Evolutionary conservation across 2,113 vertebrate genomes (phyloP).

Genomic region (Uropsilus gracilis): DNA sequence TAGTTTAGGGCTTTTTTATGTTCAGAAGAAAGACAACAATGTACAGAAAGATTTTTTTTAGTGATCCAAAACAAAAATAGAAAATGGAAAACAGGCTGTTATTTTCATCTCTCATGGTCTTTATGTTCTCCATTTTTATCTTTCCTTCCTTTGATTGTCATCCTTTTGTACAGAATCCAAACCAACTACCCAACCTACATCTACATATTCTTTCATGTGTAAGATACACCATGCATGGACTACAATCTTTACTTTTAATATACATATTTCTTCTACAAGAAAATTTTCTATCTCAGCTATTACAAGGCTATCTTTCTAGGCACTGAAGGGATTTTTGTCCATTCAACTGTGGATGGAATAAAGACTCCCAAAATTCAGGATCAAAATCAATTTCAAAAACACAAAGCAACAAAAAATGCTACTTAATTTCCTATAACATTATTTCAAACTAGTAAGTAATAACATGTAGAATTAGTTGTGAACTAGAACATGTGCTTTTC

Average conservation of each 20-base stretch:
- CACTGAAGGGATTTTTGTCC: not conserved
- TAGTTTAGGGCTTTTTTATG: not conserved
- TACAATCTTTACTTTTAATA: not conserved
- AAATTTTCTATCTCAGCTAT: not conserved
- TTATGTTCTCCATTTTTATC: not conserved
- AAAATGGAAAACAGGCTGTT: not conserved
- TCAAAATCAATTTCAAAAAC: constrained; percentile 7
- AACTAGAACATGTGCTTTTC: not conserved
- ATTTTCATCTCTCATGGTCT: not conserved
- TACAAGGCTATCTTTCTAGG: not conserved
- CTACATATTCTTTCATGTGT: not conserved
- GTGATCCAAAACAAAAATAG: not conserved
- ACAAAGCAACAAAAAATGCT: not conserved
- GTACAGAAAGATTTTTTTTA: not conserved
- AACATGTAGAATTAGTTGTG: not conserved
- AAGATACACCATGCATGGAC: not conserved
- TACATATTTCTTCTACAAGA: not conserved
- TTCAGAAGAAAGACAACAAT: not conserved
- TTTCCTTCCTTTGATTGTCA: not conserved
- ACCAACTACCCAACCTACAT: not conserved
- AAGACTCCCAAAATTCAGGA: not conserved
- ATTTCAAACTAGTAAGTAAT: not conserved
- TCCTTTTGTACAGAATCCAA: not conserved
- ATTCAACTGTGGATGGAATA: not conserved
- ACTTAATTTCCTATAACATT: not conserved